These are phyloP conservation scores for Etheostoma spectabile DNA, from an alignment of 2,113 vertebrate genomes.

Conservation along the genomic window DNA sequence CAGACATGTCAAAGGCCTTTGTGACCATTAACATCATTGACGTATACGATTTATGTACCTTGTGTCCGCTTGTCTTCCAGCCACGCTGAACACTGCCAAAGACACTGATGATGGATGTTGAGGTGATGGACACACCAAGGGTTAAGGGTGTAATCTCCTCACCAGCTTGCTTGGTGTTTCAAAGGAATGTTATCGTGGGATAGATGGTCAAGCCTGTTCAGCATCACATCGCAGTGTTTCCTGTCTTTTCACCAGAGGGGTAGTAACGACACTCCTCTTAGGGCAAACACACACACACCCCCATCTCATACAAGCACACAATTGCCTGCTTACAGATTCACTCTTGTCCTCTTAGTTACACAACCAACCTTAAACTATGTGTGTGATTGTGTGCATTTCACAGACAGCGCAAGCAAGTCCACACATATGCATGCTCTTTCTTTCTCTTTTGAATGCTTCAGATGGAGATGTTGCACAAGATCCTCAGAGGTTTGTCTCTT, in stretches of 20 bases:
- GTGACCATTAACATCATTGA: constrained; percentile 33
- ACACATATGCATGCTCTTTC: neutral
- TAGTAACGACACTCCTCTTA: neutral
- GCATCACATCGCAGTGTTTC: neutral
- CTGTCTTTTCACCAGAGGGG: constrained; percentile 11
- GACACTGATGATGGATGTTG: constrained; percentile 8
- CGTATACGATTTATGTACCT: constrained; percentile 56
- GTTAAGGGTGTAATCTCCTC: constrained; percentile 1
- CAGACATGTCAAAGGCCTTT: constrained; percentile 21
- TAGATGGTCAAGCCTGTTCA: constrained; percentile 9
- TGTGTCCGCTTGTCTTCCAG: constrained; percentile 24
- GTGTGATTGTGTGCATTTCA: constrained; percentile 15
- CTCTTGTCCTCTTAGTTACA: constrained; percentile 1
- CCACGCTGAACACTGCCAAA: neutral
- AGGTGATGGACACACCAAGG: neutral
- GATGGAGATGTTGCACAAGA: neutral
- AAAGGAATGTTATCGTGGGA: constrained; percentile 60
- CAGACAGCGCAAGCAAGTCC: constrained; percentile 14
- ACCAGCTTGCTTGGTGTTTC: constrained; percentile 19
- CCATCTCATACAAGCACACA: constrained; percentile 19
- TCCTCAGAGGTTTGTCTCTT: constrained; percentile 95
- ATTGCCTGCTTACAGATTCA: constrained; percentile 26
- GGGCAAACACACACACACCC: constrained; percentile 4
- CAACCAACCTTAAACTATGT: constrained; percentile 15
- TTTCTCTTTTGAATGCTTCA: constrained; percentile 13